Evolutionary conservation across 2,888 invertebrate species (phyloP), one percentile per base, ranked within the genome.

Genomic region (Cephus pulcher): DNA sequence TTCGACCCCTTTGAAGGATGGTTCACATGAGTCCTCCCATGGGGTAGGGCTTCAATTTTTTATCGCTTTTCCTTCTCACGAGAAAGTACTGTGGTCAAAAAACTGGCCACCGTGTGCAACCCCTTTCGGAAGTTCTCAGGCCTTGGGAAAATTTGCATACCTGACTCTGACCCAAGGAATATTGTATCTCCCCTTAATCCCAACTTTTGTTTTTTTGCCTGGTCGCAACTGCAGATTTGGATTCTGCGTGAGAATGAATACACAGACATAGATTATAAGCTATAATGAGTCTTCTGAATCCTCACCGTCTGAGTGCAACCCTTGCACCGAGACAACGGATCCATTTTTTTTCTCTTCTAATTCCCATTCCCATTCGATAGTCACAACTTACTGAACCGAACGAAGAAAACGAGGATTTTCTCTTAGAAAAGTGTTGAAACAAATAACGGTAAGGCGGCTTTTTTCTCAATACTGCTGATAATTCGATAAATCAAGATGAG

Each of bases 51-150:
- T 78, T 80, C 35, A 74, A 76, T 86, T 87, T 87, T 87, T 85
- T 85, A 75, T 79, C 80, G 71, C 81, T 84, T 85, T 84, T 87
- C 86, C 85, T 88, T 86, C 84, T 85, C 84, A 84, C 84, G 86
- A 82, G 85, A 85, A 84, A 85, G 84, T 56, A 84, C 81, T 81
- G 82, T 84, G 86, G 84, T 86, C 86, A 86, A 89, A 89, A 89
- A 89, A 86, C 81, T 87, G 84, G 82, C 83, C 85, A 85, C 81
- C 80, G 82, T 78, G 77, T 76, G 79, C 81, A 74, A 84, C 85
- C 84, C 86, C 83, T 81, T 85, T 81, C 78, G 79, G 77, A 80
- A 82, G 82, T 84, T 86, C 84, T 84, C 85, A 84, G 74, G 74
- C 74, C 34, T 34, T 23, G 56, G 34, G n/a, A 35, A 34, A 75